Evolutionary conservation across 2,888 invertebrate genomes (phyloP), one percentile per base, ranked within the genome.

Genomic region (Galeopsomyia nigrocyanea): DNA sequence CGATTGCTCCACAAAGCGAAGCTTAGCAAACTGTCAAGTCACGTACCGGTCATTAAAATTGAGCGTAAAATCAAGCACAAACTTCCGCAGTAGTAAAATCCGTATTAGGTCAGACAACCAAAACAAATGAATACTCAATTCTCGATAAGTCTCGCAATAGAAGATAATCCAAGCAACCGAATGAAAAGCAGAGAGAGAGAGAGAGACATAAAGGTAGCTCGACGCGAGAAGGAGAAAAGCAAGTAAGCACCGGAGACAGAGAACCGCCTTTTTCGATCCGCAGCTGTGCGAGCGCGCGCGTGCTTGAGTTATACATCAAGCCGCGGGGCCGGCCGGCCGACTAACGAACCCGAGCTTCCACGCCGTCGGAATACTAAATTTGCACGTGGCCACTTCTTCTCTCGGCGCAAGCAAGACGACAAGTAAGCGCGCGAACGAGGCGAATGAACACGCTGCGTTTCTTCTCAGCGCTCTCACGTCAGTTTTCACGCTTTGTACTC

Each of bases 281-380:
- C n/a, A 39, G 53, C 14, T 21, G 56, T 56, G 19, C 56, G 3
- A 21, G 53, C 51, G 51, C 60, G 7, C 39, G 51, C 60, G 6
- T 16, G 53, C 22, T 9, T 31, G n/a, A 46, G 68, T 46, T 65
- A 65, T 67, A 65, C 56, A 66, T 62, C 66, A 66, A 39, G 51
- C 22, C 17, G 13, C 26, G 58, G 26, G 17, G 51, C 16, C 31
- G 56, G 19, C 39, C 39, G 10, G 10, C 10, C 46, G 74, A 77
- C 82, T 83, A 83, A 83, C 82, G 80, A 83, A 82, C 82, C 78
- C 58, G 76, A 64, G 77, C 13, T 39, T 13, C 39, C 7, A 39
- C 82, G 81, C 79, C 79, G 78, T 79, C 80, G 77, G 83, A 83
- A 83, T 82, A 75, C 78, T 77, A 82, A 83, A 81, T 5, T 39